Percentiles rank a stretch among this genome's conserved stretches.
These are phyloP conservation scores for Gila robusta DNA, from an alignment of 2,797 vertebrate genomes.

Conservation along the genomic window DNA sequence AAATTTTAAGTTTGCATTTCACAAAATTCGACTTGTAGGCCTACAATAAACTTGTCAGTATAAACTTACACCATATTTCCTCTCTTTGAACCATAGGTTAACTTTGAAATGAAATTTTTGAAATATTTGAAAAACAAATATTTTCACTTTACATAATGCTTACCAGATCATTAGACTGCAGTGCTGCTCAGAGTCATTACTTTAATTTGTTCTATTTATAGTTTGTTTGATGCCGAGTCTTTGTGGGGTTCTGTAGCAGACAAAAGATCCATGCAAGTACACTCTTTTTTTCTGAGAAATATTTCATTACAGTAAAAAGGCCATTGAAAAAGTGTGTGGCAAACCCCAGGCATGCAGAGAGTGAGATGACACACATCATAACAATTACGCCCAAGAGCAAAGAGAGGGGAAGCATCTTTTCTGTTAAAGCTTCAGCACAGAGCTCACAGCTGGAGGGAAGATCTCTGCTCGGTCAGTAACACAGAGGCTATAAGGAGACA, in stretches of 20 bases:
- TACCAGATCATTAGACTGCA: constrained; percentile 1
- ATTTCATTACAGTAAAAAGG: constrained; percentile 43
- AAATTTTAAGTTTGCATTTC: neutral
- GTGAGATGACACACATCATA: constrained; percentile 33
- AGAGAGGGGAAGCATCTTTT: constrained; percentile 26
- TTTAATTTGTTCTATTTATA: neutral
- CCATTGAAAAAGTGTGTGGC: constrained; percentile 14
- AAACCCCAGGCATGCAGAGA: constrained; percentile 37
- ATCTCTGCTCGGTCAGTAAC: constrained; percentile 19
- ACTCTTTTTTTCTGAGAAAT: constrained; percentile 23
- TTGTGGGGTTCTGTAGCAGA: neutral
- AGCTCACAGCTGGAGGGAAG: constrained; percentile 7
- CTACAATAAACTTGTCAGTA: too few species aligned
- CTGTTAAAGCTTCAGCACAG: constrained; percentile 35
- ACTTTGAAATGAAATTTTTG: neutral
- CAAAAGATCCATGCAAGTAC: neutral
- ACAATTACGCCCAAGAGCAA: constrained; percentile 43
- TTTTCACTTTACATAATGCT: neutral
- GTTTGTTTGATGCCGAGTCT: neutral
- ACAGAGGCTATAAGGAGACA: constrained; percentile 18
- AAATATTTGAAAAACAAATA: neutral
- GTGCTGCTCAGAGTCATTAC: neutral
- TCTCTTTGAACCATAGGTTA: neutral
- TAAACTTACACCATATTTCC: neutral
- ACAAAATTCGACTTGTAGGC: neutral